Evolutionary conservation across 2,113 vertebrate species (phyloP).

Genomic region (Entelurus aequoreus): DNA sequence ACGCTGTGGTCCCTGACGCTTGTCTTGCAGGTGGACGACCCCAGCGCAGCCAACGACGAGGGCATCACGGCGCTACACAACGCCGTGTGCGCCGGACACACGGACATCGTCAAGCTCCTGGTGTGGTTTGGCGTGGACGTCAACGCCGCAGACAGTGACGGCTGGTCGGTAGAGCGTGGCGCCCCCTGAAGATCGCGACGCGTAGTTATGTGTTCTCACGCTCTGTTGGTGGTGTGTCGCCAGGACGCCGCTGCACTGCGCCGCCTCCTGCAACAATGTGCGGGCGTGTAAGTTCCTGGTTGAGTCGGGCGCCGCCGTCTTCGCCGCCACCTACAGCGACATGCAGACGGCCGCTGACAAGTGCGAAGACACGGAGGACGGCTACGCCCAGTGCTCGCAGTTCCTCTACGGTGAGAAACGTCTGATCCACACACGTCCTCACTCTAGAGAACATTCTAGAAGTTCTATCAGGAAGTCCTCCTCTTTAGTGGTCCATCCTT

Average conservation of each 20-base stretch:
- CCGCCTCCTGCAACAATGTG: constrained; percentile 93
- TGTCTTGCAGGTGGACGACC: constrained; percentile 83
- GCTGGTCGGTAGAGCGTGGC: constrained; percentile 77
- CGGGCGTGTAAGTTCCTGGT: constrained; percentile 94
- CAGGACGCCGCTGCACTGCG: constrained; percentile 91
- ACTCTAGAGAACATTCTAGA: background rate
- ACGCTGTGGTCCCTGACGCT: background rate
- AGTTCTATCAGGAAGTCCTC: background rate
- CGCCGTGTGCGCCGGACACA: constrained; percentile 90
- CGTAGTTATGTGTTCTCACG: too few relatives aligned
- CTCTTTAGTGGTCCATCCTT: background rate
- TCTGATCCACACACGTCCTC: too few relatives aligned
- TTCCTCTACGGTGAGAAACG: constrained; percentile 84
- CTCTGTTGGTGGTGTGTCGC: background rate
- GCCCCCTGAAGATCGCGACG: background rate
- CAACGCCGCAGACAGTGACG: constrained; percentile 92
- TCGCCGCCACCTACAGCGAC: constrained; percentile 90
- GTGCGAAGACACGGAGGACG: constrained; percentile 94
- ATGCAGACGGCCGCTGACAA: constrained; percentile 92
- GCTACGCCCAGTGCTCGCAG: constrained; percentile 91
- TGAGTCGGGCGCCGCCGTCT: constrained; percentile 88
- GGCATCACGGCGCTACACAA: constrained; percentile 95
- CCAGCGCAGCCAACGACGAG: constrained; percentile 89
- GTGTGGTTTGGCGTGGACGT: constrained; percentile 93
- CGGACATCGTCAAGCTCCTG: constrained; percentile 88